Base-by-base conservation (phyloP, 2,113 vertebrate species). In the Sitta europaea region DNA sequence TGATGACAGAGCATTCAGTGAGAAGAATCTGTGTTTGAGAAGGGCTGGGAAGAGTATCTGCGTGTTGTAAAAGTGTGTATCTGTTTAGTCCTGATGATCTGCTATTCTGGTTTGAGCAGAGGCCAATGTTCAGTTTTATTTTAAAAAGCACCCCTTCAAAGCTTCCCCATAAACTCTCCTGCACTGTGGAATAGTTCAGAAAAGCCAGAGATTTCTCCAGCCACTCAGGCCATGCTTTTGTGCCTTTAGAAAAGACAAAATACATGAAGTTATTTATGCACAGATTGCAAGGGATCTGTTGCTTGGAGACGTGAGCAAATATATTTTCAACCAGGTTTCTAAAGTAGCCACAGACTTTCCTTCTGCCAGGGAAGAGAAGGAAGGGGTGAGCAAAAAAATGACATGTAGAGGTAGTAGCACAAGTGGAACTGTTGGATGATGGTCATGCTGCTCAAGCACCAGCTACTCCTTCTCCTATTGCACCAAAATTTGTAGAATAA, bases 31-130 rank as follows among this genome's bases (percentile, higher is more conserved):
- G 7, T 86, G 38, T 18, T 71, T 90, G 57, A 53, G 50, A 61
- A 75, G 31, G 80, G 51, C 78, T 79, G 70, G 45, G 33, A 35
- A 47, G 51, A 73, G 31, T 82, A 76, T 93, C 43, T 95, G 61
- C 19, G 0, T 31, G 14, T 76, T 92, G 11, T 80, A 86, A 63
- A 96, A 88, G 36, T 4, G 11, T 67, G 48, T 84, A 54, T 92
- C 78, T 95, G 68, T 83, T 93, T 33, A 67, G 79, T 53, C 57
- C 55, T 96, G 88, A 96, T 92, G 90, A 96, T 75, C 90, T 96
- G 96, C 82, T 93, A 81, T 67, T 55, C 71, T 91, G 51, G 51
- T 75, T 93, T 73, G 53, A 86, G 63, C 53, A 88, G 74, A 62
- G 86, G 91, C 90, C 87, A 92, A 14, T 9, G 2, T 82, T 91